A percentile compares a stretch with the other conserved stretches of the same genome.
Evolutionary conservation across 2,888 invertebrate species (phyloP).

Genomic region (Lithophane semibrunnea): DNA sequence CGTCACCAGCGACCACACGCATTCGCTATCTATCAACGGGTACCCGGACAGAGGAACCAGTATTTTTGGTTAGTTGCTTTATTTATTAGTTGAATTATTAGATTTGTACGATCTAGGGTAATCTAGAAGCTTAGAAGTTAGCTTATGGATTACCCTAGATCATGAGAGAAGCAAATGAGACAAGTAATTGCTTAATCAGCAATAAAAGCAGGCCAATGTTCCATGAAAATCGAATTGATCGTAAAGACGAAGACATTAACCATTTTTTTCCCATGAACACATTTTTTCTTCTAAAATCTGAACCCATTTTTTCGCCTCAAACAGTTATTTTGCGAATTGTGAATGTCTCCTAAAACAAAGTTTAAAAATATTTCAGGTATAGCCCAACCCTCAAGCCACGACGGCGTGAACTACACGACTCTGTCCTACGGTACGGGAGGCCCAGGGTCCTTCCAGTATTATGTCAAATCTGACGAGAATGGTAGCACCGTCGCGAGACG

Average conservation of each 20-base stretch:
- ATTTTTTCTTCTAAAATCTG: background rate
- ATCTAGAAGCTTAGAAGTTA: background rate
- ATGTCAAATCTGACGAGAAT: conserved; percentile 73
- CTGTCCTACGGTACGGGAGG: conserved; percentile 95
- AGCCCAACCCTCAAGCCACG: conserved; percentile 91
- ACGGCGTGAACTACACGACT: conserved; percentile 93
- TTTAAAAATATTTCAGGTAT: conserved; percentile 85
- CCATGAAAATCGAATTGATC: background rate
- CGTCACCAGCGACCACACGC: conserved; percentile 96
- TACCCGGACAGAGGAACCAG: conserved; percentile 93
- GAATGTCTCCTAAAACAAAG: background rate
- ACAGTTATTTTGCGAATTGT: background rate
- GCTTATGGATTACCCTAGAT: too few species aligned
- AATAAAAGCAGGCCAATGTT: background rate
- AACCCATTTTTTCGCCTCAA: background rate
- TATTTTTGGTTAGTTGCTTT: conserved; percentile 91
- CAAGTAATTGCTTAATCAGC: background rate
- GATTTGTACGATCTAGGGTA: background rate
- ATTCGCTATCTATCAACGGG: conserved; percentile 94
- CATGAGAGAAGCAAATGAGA: background rate
- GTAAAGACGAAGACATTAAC: background rate
- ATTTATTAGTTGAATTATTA: background rate
- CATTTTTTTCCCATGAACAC: background rate
- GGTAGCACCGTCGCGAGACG: conserved; percentile 83
- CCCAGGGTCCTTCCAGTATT: conserved; percentile 91